Evolutionary conservation across 2,797 vertebrate genomes (phyloP).

Genomic region (Sardinella longiceps): DNA sequence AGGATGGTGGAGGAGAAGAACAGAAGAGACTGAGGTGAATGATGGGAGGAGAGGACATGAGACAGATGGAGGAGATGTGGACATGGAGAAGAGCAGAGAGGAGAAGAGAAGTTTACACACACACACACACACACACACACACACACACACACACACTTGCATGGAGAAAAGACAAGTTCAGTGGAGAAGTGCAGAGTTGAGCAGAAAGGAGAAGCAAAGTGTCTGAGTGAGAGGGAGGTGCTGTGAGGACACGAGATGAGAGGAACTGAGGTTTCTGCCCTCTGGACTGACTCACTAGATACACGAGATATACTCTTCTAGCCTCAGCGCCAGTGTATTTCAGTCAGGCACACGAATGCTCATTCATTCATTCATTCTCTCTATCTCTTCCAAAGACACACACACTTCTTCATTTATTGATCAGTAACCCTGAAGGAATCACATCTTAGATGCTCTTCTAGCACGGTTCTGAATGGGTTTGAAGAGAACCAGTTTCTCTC

Average conservation of each 20-base stretch:
- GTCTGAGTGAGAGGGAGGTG: no score
- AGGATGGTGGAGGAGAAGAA: neutral
- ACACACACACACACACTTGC: no score
- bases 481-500: neutral
- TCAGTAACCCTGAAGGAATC: neutral
- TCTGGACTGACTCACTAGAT: neutral
- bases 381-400: neutral
- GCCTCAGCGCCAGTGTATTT: neutral
- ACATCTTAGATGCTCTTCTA: neutral
- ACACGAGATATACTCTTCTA: no score
- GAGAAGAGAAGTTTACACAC: no score
- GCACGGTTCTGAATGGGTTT: neutral
- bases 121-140: no score
- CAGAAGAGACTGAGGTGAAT: neutral
- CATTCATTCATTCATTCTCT: neutral
- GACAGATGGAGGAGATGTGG: neutral
- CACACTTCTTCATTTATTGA: neutral
- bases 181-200: no score
- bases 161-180: no score
- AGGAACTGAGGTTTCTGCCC: neutral
- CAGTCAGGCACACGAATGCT: neutral
- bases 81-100: neutral
- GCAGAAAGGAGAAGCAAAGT: no score
- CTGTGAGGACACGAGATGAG: no score
- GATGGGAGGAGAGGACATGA: neutral